Evolutionary conservation across 2,888 invertebrate genomes (phyloP), one percentile per base, ranked within the genome.

Genomic region (Aelia acuminata): DNA sequence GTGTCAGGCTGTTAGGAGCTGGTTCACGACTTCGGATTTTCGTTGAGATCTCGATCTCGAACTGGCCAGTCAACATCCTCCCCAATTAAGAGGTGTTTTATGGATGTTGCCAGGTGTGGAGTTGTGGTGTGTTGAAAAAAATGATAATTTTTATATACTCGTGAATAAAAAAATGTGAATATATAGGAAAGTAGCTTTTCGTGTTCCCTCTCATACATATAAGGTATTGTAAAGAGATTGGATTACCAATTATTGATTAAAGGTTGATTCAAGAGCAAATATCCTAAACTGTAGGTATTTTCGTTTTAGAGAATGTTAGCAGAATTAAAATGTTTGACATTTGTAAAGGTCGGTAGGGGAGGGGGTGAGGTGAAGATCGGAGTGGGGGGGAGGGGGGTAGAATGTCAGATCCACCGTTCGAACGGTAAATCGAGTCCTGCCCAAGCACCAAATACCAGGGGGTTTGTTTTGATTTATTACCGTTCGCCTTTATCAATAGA

Each of bases 301-400:
- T 70, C 63, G 63, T 70, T 80, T n/a, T 80, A 80, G 80, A 80
- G 43, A 47, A 80, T 80, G 57, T 84, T 53, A 43, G 57, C 57
- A 39, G 57, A 47, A 88, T 88, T 88, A 88, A 88, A 88, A 88
- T 88, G 50, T 49, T 84, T 88, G 88, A 63, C 88, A 88, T 88
- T 88, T 84, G 84, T 43, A 88, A 88, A 88, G 88, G 88, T 88
- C 88, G 57, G 31, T 15, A 15, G 63, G 84, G 31, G 13, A 57
- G 84, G 63, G 84, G 49, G n/a, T n/a, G n/a, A n/a, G n/a, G 84
- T 43, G 84, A 88, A 88, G 88, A 84, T 88, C 88, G 57, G 26
- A 22, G 5, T 47, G 50, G 39, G 11, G 35, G 84, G 26, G 39
- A n/a, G 43, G 75, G 22, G 48, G 75, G 48, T 88, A 84, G 84